These are phyloP conservation scores for Eilema depressum DNA, from an alignment of 2,888 invertebrate species.

Conservation along the genomic window DNA sequence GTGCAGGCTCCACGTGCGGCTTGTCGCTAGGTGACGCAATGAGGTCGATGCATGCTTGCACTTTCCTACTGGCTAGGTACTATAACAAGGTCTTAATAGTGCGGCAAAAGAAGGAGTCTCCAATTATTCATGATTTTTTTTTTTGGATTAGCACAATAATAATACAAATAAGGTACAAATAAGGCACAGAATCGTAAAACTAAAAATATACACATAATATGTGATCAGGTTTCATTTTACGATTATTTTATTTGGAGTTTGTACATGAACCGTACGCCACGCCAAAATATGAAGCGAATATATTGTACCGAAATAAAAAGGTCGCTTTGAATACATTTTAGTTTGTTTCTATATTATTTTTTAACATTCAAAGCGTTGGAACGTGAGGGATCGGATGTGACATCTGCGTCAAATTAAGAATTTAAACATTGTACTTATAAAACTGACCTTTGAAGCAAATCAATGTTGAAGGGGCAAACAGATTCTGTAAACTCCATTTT, in stretches of 20 bases:
- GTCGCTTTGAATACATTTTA: neutral
- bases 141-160: too few species aligned
- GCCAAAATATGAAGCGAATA: conserved; percentile 25
- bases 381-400: neutral
- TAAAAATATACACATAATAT: neutral
- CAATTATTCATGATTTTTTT: too few species aligned
- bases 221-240: conserved; percentile 46
- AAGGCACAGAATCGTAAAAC: too few species aligned
- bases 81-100: too few species aligned
- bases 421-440: neutral
- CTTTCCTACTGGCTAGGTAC: too few species aligned
- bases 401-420: neutral
- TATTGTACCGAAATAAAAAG: conserved; percentile 17
- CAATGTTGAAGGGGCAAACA: neutral
- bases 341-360: conserved; percentile 3
- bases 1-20: too few species aligned
- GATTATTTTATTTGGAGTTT: conserved; percentile 46
- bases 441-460: neutral
- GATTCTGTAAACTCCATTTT: neutral
- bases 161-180: too few species aligned
- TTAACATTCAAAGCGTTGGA: neutral
- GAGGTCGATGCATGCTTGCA: too few species aligned
- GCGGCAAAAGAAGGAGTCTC: too few species aligned
- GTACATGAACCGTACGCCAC: conserved; percentile 26
- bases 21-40: too few species aligned